Evolutionary conservation across 1,140 invertebrate species (phyloP).

Genomic region (Propsilocerus akamusi): DNA sequence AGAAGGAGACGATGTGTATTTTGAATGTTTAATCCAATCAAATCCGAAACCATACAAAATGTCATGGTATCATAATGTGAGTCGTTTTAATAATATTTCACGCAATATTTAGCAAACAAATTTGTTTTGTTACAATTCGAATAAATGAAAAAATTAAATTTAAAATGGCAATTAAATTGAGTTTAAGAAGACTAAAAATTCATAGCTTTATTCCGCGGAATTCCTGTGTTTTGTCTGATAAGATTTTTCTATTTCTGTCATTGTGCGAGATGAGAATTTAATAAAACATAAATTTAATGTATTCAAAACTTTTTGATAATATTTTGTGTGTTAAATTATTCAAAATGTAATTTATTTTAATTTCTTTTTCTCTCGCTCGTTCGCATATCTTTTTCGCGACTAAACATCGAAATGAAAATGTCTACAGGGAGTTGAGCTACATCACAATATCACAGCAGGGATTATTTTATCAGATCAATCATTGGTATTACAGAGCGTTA

Average conservation of each 20-base stretch:
- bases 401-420: too few species aligned
- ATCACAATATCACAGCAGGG: conserved; percentile 55
- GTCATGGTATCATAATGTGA: conserved; percentile 71
- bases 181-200: too few species aligned
- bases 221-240: too few species aligned
- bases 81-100: conserved; percentile 18
- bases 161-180: not conserved
- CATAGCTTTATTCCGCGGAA: too few species aligned
- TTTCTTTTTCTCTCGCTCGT: not conserved
- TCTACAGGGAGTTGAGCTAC: conserved; percentile 48
- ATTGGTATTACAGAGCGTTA: conserved; percentile 61
- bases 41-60: conserved; percentile 65
- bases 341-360: too few species aligned
- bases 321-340: too few species aligned
- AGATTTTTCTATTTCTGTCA: too few species aligned
- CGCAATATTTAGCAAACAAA: not conserved
- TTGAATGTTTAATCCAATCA: conserved; percentile 57
- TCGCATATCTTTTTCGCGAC: too few species aligned
- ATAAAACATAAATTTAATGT: too few species aligned
- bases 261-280: too few species aligned
- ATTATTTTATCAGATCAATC: conserved; percentile 67
- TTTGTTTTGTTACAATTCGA: not conserved
- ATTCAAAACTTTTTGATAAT: too few species aligned
- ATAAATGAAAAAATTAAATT: too few species aligned
- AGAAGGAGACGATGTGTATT: conserved; percentile 68